Evolutionary conservation across 2,888 invertebrate genomes (phyloP), one percentile per base, ranked within the genome.

Genomic region (Drosophila fulvimacula): DNA sequence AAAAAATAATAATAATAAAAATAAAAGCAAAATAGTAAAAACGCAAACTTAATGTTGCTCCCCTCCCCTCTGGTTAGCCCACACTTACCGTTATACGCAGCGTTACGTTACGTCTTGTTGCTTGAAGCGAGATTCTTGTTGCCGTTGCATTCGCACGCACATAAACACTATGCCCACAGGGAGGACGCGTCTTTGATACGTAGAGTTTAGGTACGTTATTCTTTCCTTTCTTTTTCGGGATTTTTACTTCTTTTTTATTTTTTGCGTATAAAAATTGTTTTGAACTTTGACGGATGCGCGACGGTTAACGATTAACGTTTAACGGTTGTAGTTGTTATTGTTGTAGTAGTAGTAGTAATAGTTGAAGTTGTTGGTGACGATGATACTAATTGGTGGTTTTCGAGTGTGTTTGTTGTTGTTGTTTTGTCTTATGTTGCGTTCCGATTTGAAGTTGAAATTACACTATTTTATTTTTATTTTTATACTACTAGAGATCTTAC

Each of bases 401-500:
- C 36, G 19, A 57, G 27, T 64, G 53, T 68, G 30, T 42, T 42
- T 34, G 32, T 69, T 64, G 60, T 73, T 74, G 44, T 72, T 62
- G 48, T 74, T 62, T 64, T 76, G 48, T 61, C 49, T 64, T 76
- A 65, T 76, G 76, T 80, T 79, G 73, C 73, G 83, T 86, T 83
- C 79, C 83, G 86, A 81, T 78, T 80, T 82, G 38, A 56, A 64
- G 57, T 69, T 69, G 38, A 73, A 73, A 73, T 74, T 78, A 75
- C 68, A 79, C 69, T 83, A 81, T 76, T 79, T 78, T 83, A 79
- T 65, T 74, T 79, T 68, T 71, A 62, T 55, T 75, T 71, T 76
- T 79, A 76, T 53, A 78, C 71, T 81, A 81, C 79, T 83, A 83
- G 81, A 83, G 83, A 86, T 81, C 83, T 83, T 83, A 86, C 81